phyloP scores from a whole-genome alignment of 2,113 vertebrate genomes.

The Rana temporaria region DNA sequence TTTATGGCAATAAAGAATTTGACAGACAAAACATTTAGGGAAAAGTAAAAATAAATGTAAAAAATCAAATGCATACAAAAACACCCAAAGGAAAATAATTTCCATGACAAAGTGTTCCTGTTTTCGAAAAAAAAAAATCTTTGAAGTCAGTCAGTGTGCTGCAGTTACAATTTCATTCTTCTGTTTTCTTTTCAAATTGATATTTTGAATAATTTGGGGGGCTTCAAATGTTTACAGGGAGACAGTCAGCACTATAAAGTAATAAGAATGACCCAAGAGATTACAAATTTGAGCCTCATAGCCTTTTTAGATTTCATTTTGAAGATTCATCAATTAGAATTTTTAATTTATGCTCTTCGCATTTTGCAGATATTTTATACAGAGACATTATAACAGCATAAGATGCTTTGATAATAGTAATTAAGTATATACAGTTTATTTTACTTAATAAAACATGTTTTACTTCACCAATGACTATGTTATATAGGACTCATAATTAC shows the following conservation, averaged over 20 bases:
- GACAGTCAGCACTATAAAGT: slow-evolving; percentile 68
- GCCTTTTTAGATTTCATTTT: slow-evolving; percentile 74
- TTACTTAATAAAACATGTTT: slow-evolving; percentile 25
- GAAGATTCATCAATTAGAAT: slow-evolving; percentile 76
- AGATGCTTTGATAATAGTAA: slow-evolving; percentile 71
- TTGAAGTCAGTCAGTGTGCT: slow-evolving; percentile 72
- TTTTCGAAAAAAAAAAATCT: slow-evolving; percentile 64
- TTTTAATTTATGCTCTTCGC: slow-evolving; percentile 75
- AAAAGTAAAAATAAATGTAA: slow-evolving; percentile 59
- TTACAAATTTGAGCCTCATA: slow-evolving; percentile 64
- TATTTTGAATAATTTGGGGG: slow-evolving; percentile 71
- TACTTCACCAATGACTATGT: not conserved
- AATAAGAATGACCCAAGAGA: slow-evolving; percentile 66
- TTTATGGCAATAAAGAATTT: slow-evolving; percentile 44
- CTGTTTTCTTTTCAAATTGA: slow-evolving; percentile 77
- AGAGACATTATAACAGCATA: slow-evolving; percentile 71
- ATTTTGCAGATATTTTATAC: slow-evolving; percentile 66
- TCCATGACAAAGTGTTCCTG: slow-evolving; percentile 75
- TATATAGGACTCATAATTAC: not conserved
- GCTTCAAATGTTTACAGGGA: slow-evolving; percentile 74
- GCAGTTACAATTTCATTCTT: slow-evolving; percentile 65
- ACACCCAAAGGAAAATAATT: slow-evolving; percentile 69
- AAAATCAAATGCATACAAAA: slow-evolving; percentile 66
- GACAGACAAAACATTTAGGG: slow-evolving; percentile 66
- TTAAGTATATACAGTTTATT: slow-evolving; percentile 74